Evolutionary conservation across 2,113 vertebrate genomes (phyloP).

Genomic region (Rhinoptilus africanus): DNA sequence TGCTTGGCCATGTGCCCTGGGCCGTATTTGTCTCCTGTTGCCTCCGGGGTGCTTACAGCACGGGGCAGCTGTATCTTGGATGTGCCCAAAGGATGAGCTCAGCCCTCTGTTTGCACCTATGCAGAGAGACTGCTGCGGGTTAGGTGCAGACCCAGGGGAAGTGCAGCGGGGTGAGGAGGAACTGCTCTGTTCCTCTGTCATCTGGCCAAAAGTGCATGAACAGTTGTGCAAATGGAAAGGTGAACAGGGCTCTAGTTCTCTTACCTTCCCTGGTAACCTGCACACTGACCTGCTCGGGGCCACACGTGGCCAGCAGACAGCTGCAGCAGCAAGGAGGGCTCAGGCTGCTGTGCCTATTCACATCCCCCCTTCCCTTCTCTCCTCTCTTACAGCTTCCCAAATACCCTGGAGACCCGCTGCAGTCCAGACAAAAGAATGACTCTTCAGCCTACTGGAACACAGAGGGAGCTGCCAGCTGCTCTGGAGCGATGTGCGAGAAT

Average conservation of each 20-base stretch:
- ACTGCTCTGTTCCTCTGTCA: not conserved
- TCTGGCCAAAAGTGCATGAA: accelerated
- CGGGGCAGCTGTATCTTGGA: not conserved
- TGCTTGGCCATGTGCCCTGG: not conserved
- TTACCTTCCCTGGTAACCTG: not conserved
- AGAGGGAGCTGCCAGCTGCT: not conserved
- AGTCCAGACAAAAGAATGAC: not conserved
- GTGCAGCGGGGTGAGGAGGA: not conserved
- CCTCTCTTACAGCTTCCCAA: not conserved
- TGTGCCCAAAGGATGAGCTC: not conserved
- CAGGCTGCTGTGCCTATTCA: not conserved
- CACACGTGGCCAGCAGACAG: not conserved
- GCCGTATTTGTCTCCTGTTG: not conserved
- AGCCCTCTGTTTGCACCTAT: not conserved
- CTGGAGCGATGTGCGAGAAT: not conserved
- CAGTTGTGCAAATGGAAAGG: not conserved
- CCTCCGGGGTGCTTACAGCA: not conserved
- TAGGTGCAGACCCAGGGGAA: not conserved
- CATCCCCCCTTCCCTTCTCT: not conserved
- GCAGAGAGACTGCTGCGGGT: not conserved
- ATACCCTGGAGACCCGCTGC: not conserved
- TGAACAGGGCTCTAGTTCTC: not conserved
- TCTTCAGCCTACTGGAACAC: not conserved
- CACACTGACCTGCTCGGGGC: not conserved
- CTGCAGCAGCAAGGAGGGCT: not conserved